phyloP scores from a whole-genome alignment of 2,888 invertebrate genomes.

The Lycaena phlaeas region DNA sequence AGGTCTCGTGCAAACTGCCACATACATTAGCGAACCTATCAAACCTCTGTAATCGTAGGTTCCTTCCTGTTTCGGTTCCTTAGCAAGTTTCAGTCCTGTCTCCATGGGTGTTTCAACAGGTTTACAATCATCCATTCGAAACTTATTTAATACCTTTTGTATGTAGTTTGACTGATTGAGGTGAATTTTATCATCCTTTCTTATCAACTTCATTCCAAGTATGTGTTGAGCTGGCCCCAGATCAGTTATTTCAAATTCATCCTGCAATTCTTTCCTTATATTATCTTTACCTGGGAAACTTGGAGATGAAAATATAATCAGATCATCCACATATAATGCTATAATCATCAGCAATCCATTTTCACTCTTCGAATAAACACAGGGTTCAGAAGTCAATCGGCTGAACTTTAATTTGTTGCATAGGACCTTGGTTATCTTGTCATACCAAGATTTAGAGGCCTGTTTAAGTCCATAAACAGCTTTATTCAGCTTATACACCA shows the following conservation, averaged over 20 bases:
- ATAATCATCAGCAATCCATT: no score
- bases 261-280: constrained; percentile 15
- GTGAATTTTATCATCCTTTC: constrained; percentile 1
- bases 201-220: constrained; percentile 14
- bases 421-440: no score
- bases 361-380: no score
- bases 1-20: constrained; percentile 19
- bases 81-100: constrained; percentile 5
- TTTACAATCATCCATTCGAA: constrained; percentile 10
- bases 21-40: constrained; percentile 18
- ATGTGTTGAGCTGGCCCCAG: constrained; percentile 13
- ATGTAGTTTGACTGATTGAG: neutral
- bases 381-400: no score
- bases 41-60: constrained; percentile 10
- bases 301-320: constrained; percentile 11
- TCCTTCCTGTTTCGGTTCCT: neutral
- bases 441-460: no score
- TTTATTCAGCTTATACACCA: no score
- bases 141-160: neutral
- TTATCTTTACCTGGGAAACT: constrained; percentile 1
- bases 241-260: constrained; percentile 18
- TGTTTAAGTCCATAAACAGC: no score
- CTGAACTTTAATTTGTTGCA: no score
- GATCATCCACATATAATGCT: no score
- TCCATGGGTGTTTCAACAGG: constrained; percentile 14